Evolutionary conservation across 2,888 invertebrate species (phyloP), one percentile per base, ranked within the genome.

Genomic region (Alcis repandata): DNA sequence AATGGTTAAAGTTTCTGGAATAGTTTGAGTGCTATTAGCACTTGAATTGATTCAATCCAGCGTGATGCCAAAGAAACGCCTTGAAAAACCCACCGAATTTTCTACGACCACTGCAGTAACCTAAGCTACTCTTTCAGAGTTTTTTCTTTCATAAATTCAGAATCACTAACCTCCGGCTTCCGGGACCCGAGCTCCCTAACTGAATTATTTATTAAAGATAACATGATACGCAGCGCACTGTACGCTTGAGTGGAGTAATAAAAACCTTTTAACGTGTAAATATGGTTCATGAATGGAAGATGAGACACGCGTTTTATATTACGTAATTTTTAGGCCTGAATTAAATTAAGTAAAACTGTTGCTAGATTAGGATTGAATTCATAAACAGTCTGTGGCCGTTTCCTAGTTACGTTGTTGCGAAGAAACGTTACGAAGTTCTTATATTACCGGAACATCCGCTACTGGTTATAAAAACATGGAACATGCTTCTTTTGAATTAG

Each of bases 271-370:
- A 69, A 74, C 70, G 67, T 46, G 61, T 67, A 71, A 69, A 70
- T 73, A 67, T 67, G 62, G 56, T n/a, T 48, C 57, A 75, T 77
- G 75, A 77, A 77, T 76, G 68, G 61, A 57, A 69, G 68, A 75
- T 75, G 70, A 75, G 67, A 51, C 54, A 33, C 13, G 72, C 32
- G 63, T 32, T 56, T 52, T 20, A 65, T 62, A 65, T 61, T 59
- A 46, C 48, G 10, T 38, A 59, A 45, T 59, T 54, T 52, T 45
- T 17, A 10, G 33, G 52, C 22, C 40, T 33, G 52, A 58, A 46
- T 46, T 59, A 33, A 54, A 61, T 43, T 51, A 33, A 40, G 41
- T 32, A 51, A 51, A 38, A 1, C 36, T 20, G 36, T 15, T 17
- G 27, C 13, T 32, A 7, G 2, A 17, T 27, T 27, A 15, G 15